Conservation (phyloP, 2,797 vertebrate genomes). For the Carduelis carduelis region DNA sequence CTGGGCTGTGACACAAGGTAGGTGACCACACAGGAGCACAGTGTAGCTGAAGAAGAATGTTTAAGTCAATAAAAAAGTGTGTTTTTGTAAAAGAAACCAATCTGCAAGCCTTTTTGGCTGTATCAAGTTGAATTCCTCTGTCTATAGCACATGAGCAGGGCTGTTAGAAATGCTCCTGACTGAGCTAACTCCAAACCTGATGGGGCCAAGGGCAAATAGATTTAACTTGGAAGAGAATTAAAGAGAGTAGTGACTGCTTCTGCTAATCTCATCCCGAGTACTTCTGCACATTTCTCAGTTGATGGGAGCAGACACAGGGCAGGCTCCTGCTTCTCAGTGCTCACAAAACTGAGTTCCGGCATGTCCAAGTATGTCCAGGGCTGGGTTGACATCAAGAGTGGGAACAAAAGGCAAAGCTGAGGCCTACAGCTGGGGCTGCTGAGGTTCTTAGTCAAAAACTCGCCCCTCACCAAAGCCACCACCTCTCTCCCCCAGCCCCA, state of each 20-base stretch:
- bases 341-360: background rate
- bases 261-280: background rate
- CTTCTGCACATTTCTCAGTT: background rate
- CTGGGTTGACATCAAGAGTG: background rate
- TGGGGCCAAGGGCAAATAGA: background rate
- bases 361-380: background rate
- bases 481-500: background rate
- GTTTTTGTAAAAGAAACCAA: constrained; percentile 28
- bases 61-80: constrained; percentile 32
- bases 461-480: fast-evolving
- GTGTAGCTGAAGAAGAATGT: constrained; percentile 24
- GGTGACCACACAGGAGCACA: constrained; percentile 52
- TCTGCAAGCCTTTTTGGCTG: background rate
- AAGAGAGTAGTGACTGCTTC: background rate
- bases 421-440: background rate
- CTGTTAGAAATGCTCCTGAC: background rate
- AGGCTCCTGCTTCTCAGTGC: background rate
- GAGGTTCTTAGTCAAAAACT: background rate
- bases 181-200: background rate
- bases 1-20: constrained; percentile 17
- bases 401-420: background rate
- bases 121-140: background rate
- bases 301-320: background rate
- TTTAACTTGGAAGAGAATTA: background rate
- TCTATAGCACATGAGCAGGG: background rate